phyloP scores from a whole-genome alignment of 2,113 vertebrate genomes.

The Stomatorhinus ivindoensis region DNA sequence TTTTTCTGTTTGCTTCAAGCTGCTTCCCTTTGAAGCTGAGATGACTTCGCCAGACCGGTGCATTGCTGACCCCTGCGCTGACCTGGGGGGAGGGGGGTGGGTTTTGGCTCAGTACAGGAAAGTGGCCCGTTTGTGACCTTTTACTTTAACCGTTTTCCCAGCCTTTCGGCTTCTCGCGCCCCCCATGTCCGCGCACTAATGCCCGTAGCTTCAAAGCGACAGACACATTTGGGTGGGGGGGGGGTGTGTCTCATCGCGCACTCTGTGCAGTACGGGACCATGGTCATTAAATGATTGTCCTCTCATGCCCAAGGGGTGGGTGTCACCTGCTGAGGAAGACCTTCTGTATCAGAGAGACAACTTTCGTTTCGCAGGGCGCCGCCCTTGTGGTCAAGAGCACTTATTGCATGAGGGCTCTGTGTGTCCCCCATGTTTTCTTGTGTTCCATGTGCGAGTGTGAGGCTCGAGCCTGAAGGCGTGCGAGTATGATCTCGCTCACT shows the following conservation, averaged over 20 bases:
- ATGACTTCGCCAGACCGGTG: background rate
- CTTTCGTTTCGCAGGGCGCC: background rate
- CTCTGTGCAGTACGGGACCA: background rate
- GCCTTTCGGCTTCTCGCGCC: background rate
- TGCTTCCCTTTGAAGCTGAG: constrained; percentile 3
- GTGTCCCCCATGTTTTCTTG: background rate
- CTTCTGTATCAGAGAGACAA: background rate
- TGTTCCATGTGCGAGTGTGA: background rate
- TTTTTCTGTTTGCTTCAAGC: background rate
- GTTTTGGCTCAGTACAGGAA: background rate
- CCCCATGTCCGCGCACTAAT: background rate
- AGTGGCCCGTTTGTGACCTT: background rate
- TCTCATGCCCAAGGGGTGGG: too few species aligned
- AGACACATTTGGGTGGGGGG: background rate
- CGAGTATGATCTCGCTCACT: background rate
- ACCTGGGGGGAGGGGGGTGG: background rate
- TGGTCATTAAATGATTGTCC: background rate
- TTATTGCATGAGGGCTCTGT: background rate
- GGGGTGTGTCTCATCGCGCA: background rate
- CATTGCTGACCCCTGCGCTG: background rate
- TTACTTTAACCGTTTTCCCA: background rate
- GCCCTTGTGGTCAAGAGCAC: background rate
- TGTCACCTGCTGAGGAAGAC: background rate
- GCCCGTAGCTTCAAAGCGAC: background rate
- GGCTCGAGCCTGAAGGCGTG: background rate